phyloP scores from a whole-genome alignment of 2,797 vertebrate species.

The Valencia hispanica region DNA sequence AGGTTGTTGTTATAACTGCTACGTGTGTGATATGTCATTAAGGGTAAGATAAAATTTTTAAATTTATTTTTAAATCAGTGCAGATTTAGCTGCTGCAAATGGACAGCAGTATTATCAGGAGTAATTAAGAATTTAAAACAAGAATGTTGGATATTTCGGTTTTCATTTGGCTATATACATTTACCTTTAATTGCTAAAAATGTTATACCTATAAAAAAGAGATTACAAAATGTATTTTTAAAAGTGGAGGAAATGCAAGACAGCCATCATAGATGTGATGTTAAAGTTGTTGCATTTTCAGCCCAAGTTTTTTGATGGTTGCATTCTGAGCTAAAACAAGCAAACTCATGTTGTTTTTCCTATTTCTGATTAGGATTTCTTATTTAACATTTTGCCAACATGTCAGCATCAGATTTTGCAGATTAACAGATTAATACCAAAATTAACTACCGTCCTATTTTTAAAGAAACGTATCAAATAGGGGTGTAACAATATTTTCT shows the following conservation, averaged over 20 bases:
- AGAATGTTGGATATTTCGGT: not conserved
- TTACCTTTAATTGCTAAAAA: not conserved
- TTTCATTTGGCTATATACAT: not conserved
- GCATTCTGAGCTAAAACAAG: not conserved
- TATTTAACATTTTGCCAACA: not conserved
- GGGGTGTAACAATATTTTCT: not conserved
- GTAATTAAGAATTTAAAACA: not conserved
- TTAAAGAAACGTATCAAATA: not conserved
- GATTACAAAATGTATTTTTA: not conserved
- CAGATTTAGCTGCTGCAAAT: not conserved
- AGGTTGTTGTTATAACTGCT: constrained; percentile 23
- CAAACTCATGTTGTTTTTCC: not conserved
- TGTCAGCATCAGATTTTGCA: not conserved
- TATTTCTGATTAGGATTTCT: not conserved
- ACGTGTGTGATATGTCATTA: constrained; percentile 19
- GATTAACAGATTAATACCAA: not conserved
- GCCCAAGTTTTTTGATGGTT: not conserved
- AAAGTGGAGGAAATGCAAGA: not conserved
- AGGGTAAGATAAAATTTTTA: not conserved
- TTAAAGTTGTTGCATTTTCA: not conserved
- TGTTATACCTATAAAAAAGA: not conserved
- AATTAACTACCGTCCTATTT: not conserved
- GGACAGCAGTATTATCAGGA: not conserved
- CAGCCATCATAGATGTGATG: not conserved
- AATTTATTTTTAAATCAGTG: constrained; percentile 16